Evolutionary conservation across 2,888 invertebrate species (phyloP), one percentile per base, ranked within the genome.

Genomic region (Panorpa germanica): DNA sequence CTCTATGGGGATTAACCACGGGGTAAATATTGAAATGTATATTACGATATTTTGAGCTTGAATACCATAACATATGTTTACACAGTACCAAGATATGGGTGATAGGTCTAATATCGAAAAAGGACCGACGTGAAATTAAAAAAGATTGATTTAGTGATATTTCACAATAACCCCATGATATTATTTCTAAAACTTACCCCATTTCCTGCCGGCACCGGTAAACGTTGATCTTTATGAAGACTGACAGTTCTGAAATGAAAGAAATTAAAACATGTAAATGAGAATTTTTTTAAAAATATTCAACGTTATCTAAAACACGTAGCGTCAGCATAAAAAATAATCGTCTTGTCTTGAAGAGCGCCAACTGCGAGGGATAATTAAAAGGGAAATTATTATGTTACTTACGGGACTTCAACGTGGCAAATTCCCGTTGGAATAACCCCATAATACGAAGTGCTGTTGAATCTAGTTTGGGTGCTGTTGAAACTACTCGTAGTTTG

Each of bases 401-500:
- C 71, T 65, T 52, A 73, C 72, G 67, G 69, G 3, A 72, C 63
- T 59, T 69, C 68, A 21, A 62, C 55, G 38, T 61, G 62, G 43
- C 72, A 73, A 4, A 70, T 59, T 31, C 70, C 71, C 25, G 46
- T 45, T 33, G 45, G 45, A 14, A 40, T 39, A 22, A 37, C 35
- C 15, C 27, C 23, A 8, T n/a, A n/a, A n/a, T n/a, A n/a, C n/a
- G n/a, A n/a, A n/a, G n/a, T n/a, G n/a, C n/a, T n/a, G n/a, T n/a
- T n/a, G n/a, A n/a, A n/a, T n/a, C n/a, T n/a, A n/a, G n/a, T n/a
- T n/a, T n/a, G n/a, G n/a, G n/a, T n/a, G n/a, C n/a, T n/a, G n/a
- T n/a, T n/a, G n/a, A n/a, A n/a, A n/a, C n/a, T n/a, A n/a, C n/a
- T n/a, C n/a, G n/a, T n/a, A n/a, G n/a, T n/a, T n/a, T n/a, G n/a